A percentile compares a stretch with the other conserved stretches of the same genome.
Conservation (phyloP, 2,113 vertebrate species). For the Stegastes partitus region DNA sequence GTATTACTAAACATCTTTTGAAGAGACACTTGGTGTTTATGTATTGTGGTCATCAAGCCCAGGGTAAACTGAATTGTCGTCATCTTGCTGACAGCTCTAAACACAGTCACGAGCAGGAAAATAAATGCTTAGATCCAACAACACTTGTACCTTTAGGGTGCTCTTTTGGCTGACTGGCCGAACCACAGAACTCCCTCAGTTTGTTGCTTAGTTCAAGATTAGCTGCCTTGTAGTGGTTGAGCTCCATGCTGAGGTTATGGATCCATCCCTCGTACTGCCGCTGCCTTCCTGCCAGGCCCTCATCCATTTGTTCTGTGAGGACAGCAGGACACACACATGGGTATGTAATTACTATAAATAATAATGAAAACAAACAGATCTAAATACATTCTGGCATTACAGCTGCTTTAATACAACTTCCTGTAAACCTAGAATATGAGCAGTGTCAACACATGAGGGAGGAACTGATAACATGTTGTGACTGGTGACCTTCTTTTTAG, state of each 20-base stretch:
- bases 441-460: background rate
- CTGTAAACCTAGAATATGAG: background rate
- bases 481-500: no score
- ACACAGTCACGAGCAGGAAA: background rate
- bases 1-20: no score
- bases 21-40: no score
- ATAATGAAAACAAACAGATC: background rate
- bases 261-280: constrained; percentile 93
- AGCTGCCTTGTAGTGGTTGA: constrained; percentile 86
- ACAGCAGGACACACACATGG: background rate
- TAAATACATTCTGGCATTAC: background rate
- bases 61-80: no score
- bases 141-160: constrained; percentile 84
- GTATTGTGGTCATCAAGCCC: no score
- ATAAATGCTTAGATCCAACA: background rate
- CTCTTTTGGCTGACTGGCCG: constrained; percentile 70
- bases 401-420: background rate
- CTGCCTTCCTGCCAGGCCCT: constrained; percentile 91
- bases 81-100: no score
- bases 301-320: constrained; percentile 91
- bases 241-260: constrained; percentile 91
- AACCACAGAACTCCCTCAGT: constrained; percentile 79
- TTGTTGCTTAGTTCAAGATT: constrained; percentile 92
- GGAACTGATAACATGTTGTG: no score
- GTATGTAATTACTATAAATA: background rate